A percentile compares a stretch with the other conserved stretches of the same genome.
These are phyloP conservation scores for Cyanocitta stelleri DNA, from an alignment of 2,113 vertebrate species.

Conservation along the genomic window DNA sequence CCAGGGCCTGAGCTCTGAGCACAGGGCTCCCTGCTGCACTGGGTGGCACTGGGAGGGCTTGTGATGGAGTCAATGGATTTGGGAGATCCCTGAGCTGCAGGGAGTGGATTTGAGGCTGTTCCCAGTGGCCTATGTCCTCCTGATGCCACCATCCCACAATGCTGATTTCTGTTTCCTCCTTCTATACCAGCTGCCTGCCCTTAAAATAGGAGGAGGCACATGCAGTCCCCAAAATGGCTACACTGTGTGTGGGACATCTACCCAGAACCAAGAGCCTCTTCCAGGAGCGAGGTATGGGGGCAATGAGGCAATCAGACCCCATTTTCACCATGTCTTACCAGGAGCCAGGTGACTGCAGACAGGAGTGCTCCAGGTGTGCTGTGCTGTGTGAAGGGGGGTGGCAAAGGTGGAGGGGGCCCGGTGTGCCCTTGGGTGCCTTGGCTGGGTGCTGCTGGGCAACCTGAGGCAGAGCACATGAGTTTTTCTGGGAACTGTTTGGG, in stretches of 20 bases:
- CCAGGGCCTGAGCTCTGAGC: background rate
- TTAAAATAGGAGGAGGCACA: background rate
- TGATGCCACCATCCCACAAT: background rate
- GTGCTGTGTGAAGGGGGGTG: background rate
- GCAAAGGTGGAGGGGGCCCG: background rate
- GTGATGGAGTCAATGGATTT: background rate
- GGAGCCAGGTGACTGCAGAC: background rate
- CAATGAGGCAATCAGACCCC: background rate
- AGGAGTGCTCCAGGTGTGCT: background rate
- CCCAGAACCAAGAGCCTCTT: background rate
- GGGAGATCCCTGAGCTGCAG: slow-evolving; percentile 37
- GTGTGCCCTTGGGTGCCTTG: background rate
- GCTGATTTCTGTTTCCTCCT: background rate
- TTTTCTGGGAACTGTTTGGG: background rate
- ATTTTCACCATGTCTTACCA: background rate
- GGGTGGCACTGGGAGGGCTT: background rate
- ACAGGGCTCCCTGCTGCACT: background rate
- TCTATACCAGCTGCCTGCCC: background rate
- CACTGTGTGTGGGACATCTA: background rate
- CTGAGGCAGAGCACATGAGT: background rate
- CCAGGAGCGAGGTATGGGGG: background rate
- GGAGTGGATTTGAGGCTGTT: background rate
- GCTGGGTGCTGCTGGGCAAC: background rate
- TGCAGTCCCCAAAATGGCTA: background rate
- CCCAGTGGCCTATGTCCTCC: background rate